Conservation (phyloP, 2,888 invertebrate genomes). For the Athrips mouffetella region DNA sequence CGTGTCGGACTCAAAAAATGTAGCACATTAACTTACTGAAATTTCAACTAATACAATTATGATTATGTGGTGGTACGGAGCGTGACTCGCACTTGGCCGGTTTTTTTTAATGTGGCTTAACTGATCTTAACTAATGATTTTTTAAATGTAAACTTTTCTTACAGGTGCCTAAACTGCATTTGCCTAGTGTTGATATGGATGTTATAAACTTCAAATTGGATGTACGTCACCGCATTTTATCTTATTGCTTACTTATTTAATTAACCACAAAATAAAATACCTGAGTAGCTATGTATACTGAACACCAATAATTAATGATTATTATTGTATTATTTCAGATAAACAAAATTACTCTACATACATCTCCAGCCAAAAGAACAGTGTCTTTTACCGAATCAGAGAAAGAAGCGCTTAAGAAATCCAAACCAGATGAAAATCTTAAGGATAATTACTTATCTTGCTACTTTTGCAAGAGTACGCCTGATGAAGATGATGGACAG, state of each 20-base stretch:
- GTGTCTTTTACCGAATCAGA: conserved; percentile 25
- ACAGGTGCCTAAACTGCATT: conserved; percentile 56
- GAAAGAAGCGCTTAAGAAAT: conserved; percentile 23
- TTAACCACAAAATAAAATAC: too few species aligned
- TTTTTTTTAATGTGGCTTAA: too few species aligned
- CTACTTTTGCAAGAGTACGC: conserved; percentile 37
- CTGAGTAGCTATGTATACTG: too few species aligned
- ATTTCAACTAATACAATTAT: too few species aligned
- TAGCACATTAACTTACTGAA: too few species aligned
- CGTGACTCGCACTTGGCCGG: too few species aligned
- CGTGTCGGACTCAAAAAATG: too few species aligned
- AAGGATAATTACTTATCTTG: conserved; percentile 31
- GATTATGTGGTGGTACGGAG: too few species aligned
- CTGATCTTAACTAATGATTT: neutral
- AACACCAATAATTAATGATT: too few species aligned
- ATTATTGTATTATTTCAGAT: conserved; percentile 13
- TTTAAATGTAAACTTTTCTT: conserved; percentile 19
- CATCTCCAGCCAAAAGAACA: conserved; percentile 23
- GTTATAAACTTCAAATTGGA: conserved; percentile 45
- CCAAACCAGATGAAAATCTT: conserved; percentile 26
- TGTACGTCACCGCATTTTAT: conserved; percentile 38
- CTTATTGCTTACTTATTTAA: neutral
- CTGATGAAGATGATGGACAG: conserved; percentile 20
- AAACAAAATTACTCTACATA: conserved; percentile 28
- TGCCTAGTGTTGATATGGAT: conserved; percentile 46